Evolutionary conservation across 2,888 invertebrate species (phyloP).

Genomic region (Aleiodes leptofemur): DNA sequence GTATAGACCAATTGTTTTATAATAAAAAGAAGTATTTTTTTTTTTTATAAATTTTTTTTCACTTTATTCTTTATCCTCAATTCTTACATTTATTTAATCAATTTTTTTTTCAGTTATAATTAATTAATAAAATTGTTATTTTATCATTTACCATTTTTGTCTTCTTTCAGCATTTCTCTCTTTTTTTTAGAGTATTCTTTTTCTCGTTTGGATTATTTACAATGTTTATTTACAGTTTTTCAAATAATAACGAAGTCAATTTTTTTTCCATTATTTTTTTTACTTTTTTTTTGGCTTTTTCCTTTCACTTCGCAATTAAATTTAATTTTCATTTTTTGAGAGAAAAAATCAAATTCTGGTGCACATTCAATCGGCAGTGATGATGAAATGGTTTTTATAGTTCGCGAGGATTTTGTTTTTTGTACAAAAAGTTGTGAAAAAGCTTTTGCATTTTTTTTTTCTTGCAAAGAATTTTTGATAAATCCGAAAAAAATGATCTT

Average conservation of each 20-base stretch:
- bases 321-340: too few species aligned
- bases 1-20: not conserved
- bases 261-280: too few species aligned
- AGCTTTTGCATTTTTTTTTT: not conserved
- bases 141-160: not conserved
- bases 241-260: slow-evolving; percentile 14
- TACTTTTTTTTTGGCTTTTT: not conserved
- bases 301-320: too few species aligned
- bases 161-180: not conserved
- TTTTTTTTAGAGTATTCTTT: not conserved
- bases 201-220: slow-evolving; percentile 12
- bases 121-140: slow-evolving; percentile 1
- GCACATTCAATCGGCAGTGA: slow-evolving; percentile 21
- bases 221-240: slow-evolving; percentile 14
- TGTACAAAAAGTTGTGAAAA: slow-evolving; percentile 25
- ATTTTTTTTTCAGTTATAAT: not conserved
- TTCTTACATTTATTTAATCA: too few species aligned
- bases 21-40: not conserved
- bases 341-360: slow-evolving; percentile 2
- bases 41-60: slow-evolving; percentile 16
- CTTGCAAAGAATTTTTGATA: not conserved
- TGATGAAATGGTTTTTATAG: not conserved
- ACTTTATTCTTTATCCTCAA: not conserved
- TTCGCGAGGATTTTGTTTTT: not conserved
- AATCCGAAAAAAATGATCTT: not conserved